Base-by-base conservation (phyloP, 2,888 invertebrate genomes). In the Aleiodes leptofemur region DNA sequence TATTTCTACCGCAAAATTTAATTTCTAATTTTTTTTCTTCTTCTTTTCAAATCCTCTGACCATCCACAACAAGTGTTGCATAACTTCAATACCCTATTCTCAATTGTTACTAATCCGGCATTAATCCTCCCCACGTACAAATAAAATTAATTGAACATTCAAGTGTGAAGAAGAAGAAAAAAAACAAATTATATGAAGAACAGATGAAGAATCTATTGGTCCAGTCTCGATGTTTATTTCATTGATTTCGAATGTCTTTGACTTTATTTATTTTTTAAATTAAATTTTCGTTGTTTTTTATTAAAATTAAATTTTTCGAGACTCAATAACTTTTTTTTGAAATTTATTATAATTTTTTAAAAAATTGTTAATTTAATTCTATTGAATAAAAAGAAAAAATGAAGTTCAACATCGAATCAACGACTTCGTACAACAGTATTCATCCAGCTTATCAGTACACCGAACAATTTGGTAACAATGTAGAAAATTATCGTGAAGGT, bases 391-490 rank as follows among this genome's bases (percentile, higher is more conserved):
- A 23, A 1, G 23, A 23, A 68, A 82, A 71, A 66, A 88, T 89
- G 88, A 88, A 87, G 80, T 87, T 87, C 72, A 85, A 81, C 64
- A 84, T 86, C 29, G 87, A 87, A 76, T 83, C 82, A 66, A 85
- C 85, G 7, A 79, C 85, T 23, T 87, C 88, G 9, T 88, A 89
- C 74, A 87, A 86, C 64, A 89, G 87, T 81, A 87, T 89, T 64
- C 86, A 85, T 55, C 88, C 88, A 38, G 80, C 83, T 13, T 87
- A 89, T 73, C 84, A 85, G 13, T 85, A 87, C 23, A 85, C 85
- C 1, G 88, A 89, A 79, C 86, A 87, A 74, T 89, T 88, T 50
- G 85, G 84, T 55, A 84, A 87, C 64, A 88, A 88, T 76, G 78
- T 84, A 4, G 83, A 83, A 29, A 84, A 78, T 5, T 88, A 89